These are phyloP conservation scores for Calameuta pallipes DNA, from an alignment of 2,888 invertebrate species.

Conservation along the genomic window DNA sequence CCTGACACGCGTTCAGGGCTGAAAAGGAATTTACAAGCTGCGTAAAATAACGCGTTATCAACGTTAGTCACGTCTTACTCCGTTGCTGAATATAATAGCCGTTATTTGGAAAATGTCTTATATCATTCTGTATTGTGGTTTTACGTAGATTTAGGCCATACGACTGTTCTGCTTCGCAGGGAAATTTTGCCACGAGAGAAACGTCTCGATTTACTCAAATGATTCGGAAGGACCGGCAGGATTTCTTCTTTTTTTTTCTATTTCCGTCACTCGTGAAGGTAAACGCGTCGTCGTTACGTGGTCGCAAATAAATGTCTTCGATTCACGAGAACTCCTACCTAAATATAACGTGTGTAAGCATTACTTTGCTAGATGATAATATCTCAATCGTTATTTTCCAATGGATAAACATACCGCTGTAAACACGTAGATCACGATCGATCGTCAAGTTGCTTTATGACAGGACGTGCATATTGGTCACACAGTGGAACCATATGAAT, in stretches of 20 bases:
- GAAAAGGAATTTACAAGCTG: background rate
- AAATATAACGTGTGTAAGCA: background rate
- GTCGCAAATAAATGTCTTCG: background rate
- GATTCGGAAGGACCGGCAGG: background rate
- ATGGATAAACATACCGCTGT: background rate
- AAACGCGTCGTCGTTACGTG: background rate
- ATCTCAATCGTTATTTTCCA: background rate
- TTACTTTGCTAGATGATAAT: background rate
- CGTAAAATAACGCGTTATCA: background rate
- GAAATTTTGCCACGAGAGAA: background rate
- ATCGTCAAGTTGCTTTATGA: conserved; percentile 1
- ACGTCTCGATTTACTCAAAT: background rate
- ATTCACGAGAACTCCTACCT: background rate
- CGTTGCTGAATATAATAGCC: background rate
- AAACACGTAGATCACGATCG: background rate
- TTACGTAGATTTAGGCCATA: background rate
- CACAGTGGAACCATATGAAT: background rate
- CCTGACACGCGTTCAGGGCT: background rate
- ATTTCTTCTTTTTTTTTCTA: background rate
- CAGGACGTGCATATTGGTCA: background rate
- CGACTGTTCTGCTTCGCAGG: background rate
- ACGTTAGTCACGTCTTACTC: background rate
- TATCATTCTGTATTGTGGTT: background rate
- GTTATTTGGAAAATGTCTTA: background rate
- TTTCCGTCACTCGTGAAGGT: background rate